Evolutionary conservation across 2,797 vertebrate species (phyloP).

Genomic region (Eospalax fontanierii): DNA sequence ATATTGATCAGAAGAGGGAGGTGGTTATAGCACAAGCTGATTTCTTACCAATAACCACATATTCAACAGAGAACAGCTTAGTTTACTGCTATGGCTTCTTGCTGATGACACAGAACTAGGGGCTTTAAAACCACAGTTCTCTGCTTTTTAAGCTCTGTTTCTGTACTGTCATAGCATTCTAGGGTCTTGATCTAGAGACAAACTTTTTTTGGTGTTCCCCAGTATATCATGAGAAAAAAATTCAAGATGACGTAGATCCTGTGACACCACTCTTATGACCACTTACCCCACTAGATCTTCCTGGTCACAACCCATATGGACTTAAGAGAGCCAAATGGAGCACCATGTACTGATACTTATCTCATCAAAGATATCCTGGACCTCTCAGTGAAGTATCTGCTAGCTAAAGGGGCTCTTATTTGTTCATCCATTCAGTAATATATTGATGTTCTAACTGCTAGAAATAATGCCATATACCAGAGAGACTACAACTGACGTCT

Average conservation of each 20-base stretch:
- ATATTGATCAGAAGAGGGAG: constrained; percentile 9
- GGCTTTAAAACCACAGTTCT: not conserved
- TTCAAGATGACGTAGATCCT: not conserved
- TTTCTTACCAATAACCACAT: not conserved
- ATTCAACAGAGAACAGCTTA: not conserved
- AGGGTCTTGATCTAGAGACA: constrained; percentile 32
- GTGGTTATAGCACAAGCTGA: not conserved
- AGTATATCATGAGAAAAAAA: constrained; percentile 19
- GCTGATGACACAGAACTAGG: constrained; percentile 4
- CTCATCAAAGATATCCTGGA: not conserved
- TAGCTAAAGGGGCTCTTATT: constrained; percentile 9
- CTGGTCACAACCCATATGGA: not conserved
- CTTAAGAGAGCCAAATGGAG: constrained; percentile 27
- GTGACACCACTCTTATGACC: not conserved
- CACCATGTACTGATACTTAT: not conserved
- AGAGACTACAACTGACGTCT: not conserved
- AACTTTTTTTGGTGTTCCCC: not conserved
- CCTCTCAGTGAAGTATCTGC: constrained; percentile 22
- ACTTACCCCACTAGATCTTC: not conserved
- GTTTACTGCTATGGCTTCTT: not conserved
- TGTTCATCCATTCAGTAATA: constrained; percentile 32
- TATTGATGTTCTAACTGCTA: constrained; percentile 11
- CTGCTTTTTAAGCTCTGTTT: constrained; percentile 44
- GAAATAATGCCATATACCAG: not conserved
- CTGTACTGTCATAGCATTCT: not conserved